These are phyloP conservation scores for Schmidtea mediterranea DNA, from an alignment of 1,140 invertebrate species.

Conservation along the genomic window DNA sequence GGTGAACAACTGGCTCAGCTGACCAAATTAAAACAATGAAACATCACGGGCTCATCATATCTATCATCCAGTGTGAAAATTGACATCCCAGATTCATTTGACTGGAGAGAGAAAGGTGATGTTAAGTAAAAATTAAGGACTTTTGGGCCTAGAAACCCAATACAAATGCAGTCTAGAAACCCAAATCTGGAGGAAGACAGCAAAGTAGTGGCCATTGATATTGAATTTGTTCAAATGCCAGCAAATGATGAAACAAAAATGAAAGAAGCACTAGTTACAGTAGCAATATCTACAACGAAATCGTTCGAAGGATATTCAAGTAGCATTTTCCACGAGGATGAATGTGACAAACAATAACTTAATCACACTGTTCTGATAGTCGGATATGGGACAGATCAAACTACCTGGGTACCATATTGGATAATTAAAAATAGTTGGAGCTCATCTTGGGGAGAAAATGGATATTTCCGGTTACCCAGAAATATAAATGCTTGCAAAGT, in stretches of 20 bases:
- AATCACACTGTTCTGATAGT: constrained; percentile 31
- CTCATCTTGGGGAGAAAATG: constrained; percentile 33
- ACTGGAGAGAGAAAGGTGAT: constrained; percentile 13
- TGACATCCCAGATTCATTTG: background rate
- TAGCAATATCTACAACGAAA: constrained; percentile 69
- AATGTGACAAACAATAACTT: constrained; percentile 7
- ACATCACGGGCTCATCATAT: no score
- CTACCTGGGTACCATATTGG: constrained; percentile 33
- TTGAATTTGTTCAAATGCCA: constrained; percentile 45
- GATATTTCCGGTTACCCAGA: constrained; percentile 61
- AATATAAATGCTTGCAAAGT: constrained; percentile 27
- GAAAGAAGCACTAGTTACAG: constrained; percentile 47
- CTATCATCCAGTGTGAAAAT: no score
- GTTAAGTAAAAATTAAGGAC: constrained; percentile 28
- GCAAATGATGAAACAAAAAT: constrained; percentile 36
- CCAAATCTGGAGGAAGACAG: constrained; percentile 14
- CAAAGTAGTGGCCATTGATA: constrained; percentile 10
- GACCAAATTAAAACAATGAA: no score
- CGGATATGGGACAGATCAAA: constrained; percentile 30
- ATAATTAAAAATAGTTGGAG: constrained; percentile 29
- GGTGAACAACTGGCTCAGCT: no score
- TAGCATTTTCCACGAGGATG: background rate
- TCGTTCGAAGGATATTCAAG: constrained; percentile 31
- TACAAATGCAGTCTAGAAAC: constrained; percentile 29
- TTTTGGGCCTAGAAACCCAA: constrained; percentile 33